phyloP scores from a whole-genome alignment of 2,113 vertebrate species.

The Oreotragus oreotragus region DNA sequence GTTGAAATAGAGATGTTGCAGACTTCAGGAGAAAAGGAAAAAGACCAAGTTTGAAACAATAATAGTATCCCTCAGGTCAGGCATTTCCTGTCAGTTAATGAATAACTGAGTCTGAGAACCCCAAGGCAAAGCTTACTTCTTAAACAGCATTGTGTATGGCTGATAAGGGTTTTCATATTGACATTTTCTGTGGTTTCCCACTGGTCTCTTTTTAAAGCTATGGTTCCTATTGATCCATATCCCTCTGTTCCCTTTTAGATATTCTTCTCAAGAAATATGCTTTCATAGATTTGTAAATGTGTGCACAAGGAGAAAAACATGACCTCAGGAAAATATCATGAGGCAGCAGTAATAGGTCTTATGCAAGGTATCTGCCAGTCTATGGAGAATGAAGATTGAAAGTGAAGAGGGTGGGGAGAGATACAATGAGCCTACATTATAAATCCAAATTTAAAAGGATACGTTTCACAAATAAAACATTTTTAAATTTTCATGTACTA shows the following conservation, averaged over 20 bases:
- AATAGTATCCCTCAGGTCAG: not conserved
- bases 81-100: conserved; percentile 47
- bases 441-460: not conserved
- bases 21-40: not conserved
- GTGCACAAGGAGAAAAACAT: conserved; percentile 22
- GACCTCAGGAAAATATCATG: not conserved
- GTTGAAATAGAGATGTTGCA: conserved; percentile 14
- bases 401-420: not conserved
- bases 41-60: conserved; percentile 35
- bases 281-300: conserved; percentile 51
- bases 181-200: conserved; percentile 57
- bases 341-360: not conserved
- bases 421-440: not conserved
- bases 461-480: not conserved
- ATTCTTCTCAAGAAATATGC: conserved; percentile 44
- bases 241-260: conserved; percentile 37
- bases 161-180: conserved; percentile 51
- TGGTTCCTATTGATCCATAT: conserved; percentile 41
- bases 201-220: conserved; percentile 44
- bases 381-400: not conserved
- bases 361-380: not conserved
- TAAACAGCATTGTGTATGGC: not conserved
- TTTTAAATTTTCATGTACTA: not conserved
- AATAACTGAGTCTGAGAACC: not conserved
- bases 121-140: conserved; percentile 26